Evolutionary conservation across 2,797 vertebrate species (phyloP).

Genomic region (Oreortyx pictus): DNA sequence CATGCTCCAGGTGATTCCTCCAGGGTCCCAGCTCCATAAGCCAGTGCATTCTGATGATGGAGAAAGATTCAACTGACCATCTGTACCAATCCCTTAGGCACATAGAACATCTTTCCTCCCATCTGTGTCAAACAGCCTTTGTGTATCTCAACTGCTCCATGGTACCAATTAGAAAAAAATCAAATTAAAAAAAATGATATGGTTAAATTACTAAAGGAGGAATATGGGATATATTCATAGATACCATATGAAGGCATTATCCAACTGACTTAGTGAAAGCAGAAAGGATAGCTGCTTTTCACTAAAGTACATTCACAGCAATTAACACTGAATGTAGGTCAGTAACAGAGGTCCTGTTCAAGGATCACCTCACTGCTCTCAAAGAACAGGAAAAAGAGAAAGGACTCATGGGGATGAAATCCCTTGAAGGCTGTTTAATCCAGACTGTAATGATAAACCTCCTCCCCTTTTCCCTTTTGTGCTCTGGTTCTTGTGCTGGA

Average conservation of each 20-base stretch:
- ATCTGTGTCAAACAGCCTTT: constrained; percentile 8
- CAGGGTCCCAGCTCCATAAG: background rate
- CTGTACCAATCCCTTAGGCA: constrained; percentile 1
- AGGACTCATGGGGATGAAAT: background rate
- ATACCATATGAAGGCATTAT: background rate
- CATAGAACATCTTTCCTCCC: background rate
- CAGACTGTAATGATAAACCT: background rate
- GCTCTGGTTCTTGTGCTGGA: background rate
- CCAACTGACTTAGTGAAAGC: background rate
- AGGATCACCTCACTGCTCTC: background rate
- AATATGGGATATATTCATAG: background rate
- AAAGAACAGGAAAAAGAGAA: background rate
- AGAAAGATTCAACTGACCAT: constrained; percentile 17
- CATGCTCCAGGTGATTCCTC: background rate
- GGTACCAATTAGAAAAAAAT: background rate
- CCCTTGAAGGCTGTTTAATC: background rate
- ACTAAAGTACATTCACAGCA: background rate
- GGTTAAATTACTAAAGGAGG: background rate
- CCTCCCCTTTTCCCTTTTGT: background rate
- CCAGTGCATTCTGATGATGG: background rate
- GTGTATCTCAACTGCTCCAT: background rate
- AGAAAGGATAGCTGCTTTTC: background rate
- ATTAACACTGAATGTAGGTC: background rate
- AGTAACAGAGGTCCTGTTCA: background rate
- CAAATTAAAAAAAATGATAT: background rate